These are phyloP conservation scores for Bicyclus anynana DNA, from an alignment of 1,140 invertebrate species.

Conservation along the genomic window DNA sequence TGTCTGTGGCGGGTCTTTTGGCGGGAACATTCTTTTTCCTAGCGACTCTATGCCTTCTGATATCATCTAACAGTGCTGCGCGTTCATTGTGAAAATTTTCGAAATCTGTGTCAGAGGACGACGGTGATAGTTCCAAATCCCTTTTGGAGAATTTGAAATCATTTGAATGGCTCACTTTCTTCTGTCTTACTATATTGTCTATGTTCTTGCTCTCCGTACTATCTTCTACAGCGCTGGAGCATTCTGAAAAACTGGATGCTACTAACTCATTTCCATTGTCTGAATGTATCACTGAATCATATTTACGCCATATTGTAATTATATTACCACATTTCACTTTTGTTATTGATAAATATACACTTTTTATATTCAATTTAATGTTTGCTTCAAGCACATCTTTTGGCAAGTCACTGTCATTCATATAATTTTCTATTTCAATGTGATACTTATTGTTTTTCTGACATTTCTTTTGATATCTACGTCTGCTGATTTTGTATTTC, in stretches of 20 bases:
- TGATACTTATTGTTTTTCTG: slow-evolving; percentile 6
- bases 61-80: slow-evolving; percentile 42
- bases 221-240: slow-evolving; percentile 30
- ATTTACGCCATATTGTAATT: slow-evolving; percentile 42
- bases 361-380: slow-evolving; percentile 34
- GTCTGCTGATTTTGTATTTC: slow-evolving; percentile 32
- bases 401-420: slow-evolving; percentile 36
- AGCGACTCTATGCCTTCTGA: slow-evolving; percentile 45
- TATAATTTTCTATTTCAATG: slow-evolving; percentile 39
- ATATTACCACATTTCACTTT: slow-evolving; percentile 20
- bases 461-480: slow-evolving; percentile 27
- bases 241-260: slow-evolving; percentile 34
- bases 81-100: slow-evolving; percentile 33
- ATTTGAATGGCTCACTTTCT: slow-evolving; percentile 15
- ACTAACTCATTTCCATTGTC: slow-evolving; percentile 1
- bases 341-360: slow-evolving; percentile 36
- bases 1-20: slow-evolving; percentile 42
- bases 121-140: slow-evolving; percentile 53
- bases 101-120: slow-evolving; percentile 55
- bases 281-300: neutral
- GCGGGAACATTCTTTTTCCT: slow-evolving; percentile 51
- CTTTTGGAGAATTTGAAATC: slow-evolving; percentile 49
- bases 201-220: slow-evolving; percentile 23
- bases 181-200: slow-evolving; percentile 9
- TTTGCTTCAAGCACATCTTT: slow-evolving; percentile 38